Evolutionary conservation across 2,113 vertebrate species (phyloP).

Genomic region (Barnardius zonarius): DNA sequence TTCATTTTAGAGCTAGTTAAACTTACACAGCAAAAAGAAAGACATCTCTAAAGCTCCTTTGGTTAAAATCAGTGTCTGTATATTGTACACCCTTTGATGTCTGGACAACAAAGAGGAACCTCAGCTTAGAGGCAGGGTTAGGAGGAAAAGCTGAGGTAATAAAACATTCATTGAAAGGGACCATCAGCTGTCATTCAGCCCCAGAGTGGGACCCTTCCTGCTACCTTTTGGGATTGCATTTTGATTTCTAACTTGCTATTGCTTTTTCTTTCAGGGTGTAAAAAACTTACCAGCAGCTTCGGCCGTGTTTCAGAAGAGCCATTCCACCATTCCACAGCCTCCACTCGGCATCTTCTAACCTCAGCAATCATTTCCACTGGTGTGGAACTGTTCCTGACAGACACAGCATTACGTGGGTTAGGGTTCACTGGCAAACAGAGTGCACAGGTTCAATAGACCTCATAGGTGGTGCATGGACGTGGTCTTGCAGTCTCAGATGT

Average conservation of each 20-base stretch:
- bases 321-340: not conserved
- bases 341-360: not conserved
- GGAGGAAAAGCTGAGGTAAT: not conserved
- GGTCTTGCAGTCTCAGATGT: not conserved
- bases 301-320: not conserved
- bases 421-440: not conserved
- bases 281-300: not conserved
- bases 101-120: not conserved
- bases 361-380: not conserved
- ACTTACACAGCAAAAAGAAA: not conserved
- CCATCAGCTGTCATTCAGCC: not conserved
- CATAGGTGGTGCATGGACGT: no score
- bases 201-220: not conserved
- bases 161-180: not conserved
- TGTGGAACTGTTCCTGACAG: not conserved
- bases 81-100: not conserved
- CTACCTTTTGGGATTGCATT: not conserved
- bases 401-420: not conserved
- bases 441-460: not conserved
- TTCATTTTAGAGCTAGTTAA: not conserved
- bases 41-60: not conserved
- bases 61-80: not conserved
- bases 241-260: not conserved
- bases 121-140: not conserved
- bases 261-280: not conserved